A percentile compares a stretch with the other conserved stretches of the same genome.
Conservation (phyloP, 2,113 vertebrate genomes). For the Ctenodactylus gundi region DNA sequence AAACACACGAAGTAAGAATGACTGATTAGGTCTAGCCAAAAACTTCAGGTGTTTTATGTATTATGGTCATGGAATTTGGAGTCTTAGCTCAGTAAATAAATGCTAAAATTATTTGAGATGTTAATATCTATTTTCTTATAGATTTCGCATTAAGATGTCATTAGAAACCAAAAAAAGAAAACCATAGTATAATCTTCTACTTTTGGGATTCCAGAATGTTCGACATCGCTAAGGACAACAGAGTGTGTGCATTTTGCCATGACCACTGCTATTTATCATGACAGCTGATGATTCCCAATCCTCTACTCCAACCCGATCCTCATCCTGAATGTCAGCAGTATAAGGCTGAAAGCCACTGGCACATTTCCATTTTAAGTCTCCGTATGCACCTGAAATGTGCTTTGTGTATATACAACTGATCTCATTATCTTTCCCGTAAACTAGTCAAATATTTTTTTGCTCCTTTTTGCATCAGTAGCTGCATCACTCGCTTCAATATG, state of each 20-base stretch:
- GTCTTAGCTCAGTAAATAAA: constrained; percentile 37
- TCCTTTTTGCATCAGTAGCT: background rate
- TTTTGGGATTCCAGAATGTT: background rate
- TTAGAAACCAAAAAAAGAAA: constrained; percentile 52
- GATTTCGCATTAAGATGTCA: constrained; percentile 52
- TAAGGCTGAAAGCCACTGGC: background rate
- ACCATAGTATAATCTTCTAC: background rate
- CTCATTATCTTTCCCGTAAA: background rate
- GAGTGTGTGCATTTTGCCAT: background rate
- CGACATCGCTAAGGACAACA: background rate
- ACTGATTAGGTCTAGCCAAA: constrained; percentile 77
- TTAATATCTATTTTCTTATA: constrained; percentile 22
- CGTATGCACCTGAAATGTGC: background rate
- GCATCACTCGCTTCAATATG: background rate
- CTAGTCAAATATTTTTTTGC: background rate
- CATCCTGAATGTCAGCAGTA: background rate
- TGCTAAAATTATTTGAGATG: constrained; percentile 56
- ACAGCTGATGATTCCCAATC: background rate
- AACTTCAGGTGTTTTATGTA: constrained; percentile 76
- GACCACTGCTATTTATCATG: background rate
- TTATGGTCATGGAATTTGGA: constrained; percentile 73
- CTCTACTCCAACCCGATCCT: background rate
- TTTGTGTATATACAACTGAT: background rate
- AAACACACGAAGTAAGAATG: constrained; percentile 79
- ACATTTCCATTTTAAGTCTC: background rate